phyloP scores from a whole-genome alignment of 2,797 vertebrate genomes.

The Sebastiscus tertius region DNA sequence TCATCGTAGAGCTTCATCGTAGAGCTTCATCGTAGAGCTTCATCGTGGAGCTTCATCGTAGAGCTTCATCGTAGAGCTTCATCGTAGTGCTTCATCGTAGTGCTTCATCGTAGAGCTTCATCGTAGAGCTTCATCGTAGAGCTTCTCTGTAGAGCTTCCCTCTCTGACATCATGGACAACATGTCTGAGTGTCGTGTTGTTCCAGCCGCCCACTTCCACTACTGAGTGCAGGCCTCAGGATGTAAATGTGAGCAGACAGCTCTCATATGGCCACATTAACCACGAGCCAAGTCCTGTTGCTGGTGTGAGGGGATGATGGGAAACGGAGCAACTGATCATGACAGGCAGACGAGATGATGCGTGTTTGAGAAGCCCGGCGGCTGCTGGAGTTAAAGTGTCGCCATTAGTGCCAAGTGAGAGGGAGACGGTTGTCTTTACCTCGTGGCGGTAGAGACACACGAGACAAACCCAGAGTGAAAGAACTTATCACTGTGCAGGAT shows the following conservation, averaged over 20 bases:
- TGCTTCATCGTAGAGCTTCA: too few relatives aligned
- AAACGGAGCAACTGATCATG: background rate
- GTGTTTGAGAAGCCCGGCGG: background rate
- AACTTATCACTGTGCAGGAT: too few relatives aligned
- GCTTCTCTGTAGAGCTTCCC: too few relatives aligned
- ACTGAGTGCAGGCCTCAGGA: background rate
- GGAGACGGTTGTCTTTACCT: background rate
- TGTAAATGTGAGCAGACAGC: conserved; percentile 4
- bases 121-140: too few relatives aligned
- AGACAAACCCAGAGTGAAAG: background rate
- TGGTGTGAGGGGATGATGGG: background rate
- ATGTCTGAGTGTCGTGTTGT: too few relatives aligned
- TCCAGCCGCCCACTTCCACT: conserved; percentile 2
- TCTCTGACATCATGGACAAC: too few relatives aligned
- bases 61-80: too few relatives aligned
- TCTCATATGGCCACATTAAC: background rate
- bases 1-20: too few relatives aligned
- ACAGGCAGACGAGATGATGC: background rate
- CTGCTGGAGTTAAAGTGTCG: background rate
- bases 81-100: too few relatives aligned
- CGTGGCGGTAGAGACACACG: background rate
- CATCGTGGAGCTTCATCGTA: too few relatives aligned
- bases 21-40: too few relatives aligned
- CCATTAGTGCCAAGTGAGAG: background rate
- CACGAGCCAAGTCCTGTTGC: background rate